A percentile compares a stretch with the other conserved stretches of the same genome.
Evolutionary conservation across 2,797 vertebrate species (phyloP).

Genomic region (Percopsis omiscomaycus): DNA sequence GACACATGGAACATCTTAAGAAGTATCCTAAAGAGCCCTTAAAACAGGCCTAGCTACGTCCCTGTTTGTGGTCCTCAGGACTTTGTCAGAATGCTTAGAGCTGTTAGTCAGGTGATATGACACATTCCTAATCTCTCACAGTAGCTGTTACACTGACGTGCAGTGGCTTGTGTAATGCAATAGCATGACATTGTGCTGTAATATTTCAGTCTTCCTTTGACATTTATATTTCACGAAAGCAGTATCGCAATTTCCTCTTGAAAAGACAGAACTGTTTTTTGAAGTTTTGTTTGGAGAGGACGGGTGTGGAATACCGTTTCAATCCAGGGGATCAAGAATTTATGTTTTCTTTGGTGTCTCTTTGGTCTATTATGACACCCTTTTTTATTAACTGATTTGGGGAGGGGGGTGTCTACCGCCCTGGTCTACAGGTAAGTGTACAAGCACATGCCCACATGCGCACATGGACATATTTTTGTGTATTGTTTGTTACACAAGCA

Average conservation of each 20-base stretch:
- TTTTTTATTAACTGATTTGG: background rate
- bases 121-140: slow-evolving; percentile 54
- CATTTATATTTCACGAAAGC: too few relatives aligned
- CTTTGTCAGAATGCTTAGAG: slow-evolving; percentile 64
- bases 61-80: slow-evolving; percentile 60
- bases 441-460: too few relatives aligned
- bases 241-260: too few relatives aligned
- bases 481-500: background rate
- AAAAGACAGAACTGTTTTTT: background rate
- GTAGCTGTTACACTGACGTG: slow-evolving; percentile 39
- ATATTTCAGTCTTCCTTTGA: slow-evolving; percentile 23
- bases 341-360: slow-evolving; percentile 38
- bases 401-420: background rate
- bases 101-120: slow-evolving; percentile 67
- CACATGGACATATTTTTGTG: background rate
- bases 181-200: slow-evolving; percentile 36
- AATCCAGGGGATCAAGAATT: slow-evolving; percentile 38
- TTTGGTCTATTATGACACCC: slow-evolving; percentile 2
- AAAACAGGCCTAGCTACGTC: too few relatives aligned
- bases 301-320: slow-evolving; percentile 29
- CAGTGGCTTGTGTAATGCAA: slow-evolving; percentile 40
- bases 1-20: too few relatives aligned
- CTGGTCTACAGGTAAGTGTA: background rate
- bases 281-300: background rate
- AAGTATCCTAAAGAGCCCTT: too few relatives aligned